phyloP scores from a whole-genome alignment of 1,140 invertebrate genomes.

The Schlechtendalia chinensis region DNA sequence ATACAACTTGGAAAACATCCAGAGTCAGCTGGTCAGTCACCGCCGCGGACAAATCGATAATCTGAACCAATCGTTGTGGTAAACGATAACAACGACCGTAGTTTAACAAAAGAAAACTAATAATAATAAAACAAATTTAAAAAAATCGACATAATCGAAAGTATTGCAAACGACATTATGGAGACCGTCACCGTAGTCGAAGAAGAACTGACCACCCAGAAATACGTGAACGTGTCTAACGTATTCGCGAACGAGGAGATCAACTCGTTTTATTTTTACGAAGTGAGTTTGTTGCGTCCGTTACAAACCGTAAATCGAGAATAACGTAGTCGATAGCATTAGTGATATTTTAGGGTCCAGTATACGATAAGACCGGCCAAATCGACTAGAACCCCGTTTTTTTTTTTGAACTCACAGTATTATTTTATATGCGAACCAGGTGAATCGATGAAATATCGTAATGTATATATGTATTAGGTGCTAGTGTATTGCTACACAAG shows the following conservation, averaged over 20 bases:
- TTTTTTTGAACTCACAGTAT: too few species aligned
- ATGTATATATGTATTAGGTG: too few species aligned
- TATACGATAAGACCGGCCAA: too few species aligned
- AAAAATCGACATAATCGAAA: neutral
- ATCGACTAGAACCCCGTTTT: too few species aligned
- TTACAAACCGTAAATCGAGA: too few species aligned
- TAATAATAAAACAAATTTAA: neutral
- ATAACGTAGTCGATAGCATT: too few species aligned
- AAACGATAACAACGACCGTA: neutral
- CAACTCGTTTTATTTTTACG: conserved; percentile 42
- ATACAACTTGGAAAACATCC: neutral
- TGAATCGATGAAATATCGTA: too few species aligned
- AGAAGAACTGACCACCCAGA: conserved; percentile 31
- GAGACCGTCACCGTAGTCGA: neutral
- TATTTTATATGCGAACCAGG: too few species aligned
- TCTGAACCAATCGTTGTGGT: neutral
- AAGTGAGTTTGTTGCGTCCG: too few species aligned
- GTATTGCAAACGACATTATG: neutral
- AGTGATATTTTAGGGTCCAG: too few species aligned
- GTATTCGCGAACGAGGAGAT: conserved; percentile 1
- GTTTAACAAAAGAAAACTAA: neutral
- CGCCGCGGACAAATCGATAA: neutral
- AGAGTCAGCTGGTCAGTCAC: neutral
- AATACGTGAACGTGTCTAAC: neutral
- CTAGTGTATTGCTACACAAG: too few species aligned